Evolutionary conservation across 1,140 invertebrate species (phyloP).

Genomic region (Drosophila nikananu): DNA sequence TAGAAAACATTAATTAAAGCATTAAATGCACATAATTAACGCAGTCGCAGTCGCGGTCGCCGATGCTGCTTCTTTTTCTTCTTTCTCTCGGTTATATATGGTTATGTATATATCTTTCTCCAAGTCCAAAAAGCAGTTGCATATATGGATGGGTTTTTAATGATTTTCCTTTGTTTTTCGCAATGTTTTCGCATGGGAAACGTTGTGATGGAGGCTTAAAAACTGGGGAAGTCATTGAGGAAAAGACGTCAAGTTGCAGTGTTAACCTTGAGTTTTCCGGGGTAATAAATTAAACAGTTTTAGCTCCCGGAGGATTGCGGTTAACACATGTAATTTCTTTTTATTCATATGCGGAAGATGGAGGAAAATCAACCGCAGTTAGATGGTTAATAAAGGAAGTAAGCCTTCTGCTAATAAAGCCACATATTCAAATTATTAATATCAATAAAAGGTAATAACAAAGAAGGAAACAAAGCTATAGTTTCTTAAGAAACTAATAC

Average conservation of each 20-base stretch:
- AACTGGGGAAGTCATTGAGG: constrained; percentile 38
- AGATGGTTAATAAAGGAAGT: constrained; percentile 15
- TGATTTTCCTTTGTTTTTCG: constrained; percentile 52
- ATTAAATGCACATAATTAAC: constrained; percentile 78
- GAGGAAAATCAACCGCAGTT: constrained; percentile 9
- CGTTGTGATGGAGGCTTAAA: constrained; percentile 27
- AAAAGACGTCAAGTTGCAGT: constrained; percentile 50
- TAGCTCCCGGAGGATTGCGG: constrained; percentile 24
- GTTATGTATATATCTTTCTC: constrained; percentile 20
- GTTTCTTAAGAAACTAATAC: constrained; percentile 1
- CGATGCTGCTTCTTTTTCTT: constrained; percentile 42
- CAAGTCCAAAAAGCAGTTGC: constrained; percentile 27
- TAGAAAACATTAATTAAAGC: constrained; percentile 77
- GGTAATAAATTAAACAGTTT: constrained; percentile 61
- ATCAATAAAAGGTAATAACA: background rate
- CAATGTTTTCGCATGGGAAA: constrained; percentile 55
- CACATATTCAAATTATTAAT: background rate
- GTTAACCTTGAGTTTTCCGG: constrained; percentile 72
- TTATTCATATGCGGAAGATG: constrained; percentile 43
- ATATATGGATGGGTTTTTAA: constrained; percentile 30
- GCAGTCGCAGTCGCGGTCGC: constrained; percentile 35
- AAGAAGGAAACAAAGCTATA: background rate
- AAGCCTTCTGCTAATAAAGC: background rate
- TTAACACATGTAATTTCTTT: constrained; percentile 34
- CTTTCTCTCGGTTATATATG: constrained; percentile 41